Conservation (phyloP, 2,888 invertebrate genomes). For the Blastobasis adustella region DNA sequence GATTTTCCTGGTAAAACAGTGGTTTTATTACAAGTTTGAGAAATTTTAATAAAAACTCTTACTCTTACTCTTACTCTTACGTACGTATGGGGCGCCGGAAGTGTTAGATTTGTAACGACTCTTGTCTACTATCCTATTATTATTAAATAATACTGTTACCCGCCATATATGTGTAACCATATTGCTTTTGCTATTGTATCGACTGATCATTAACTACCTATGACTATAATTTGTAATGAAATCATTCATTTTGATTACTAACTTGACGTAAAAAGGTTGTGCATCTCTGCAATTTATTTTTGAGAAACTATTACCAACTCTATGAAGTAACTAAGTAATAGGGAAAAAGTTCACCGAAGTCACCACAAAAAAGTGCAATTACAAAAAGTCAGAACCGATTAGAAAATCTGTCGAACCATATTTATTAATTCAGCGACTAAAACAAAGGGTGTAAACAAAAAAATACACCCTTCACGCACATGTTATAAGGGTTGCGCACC, state of each 20-base stretch:
- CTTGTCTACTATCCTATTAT: slow-evolving; percentile 11
- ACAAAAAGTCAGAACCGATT: slow-evolving; percentile 14
- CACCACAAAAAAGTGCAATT: slow-evolving; percentile 5
- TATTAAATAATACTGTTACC: background rate
- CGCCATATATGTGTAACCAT: slow-evolving; percentile 8
- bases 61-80: no score
- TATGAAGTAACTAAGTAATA: no score
- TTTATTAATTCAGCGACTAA: slow-evolving; percentile 33
- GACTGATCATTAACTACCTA: no score
- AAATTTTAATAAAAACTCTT: no score
- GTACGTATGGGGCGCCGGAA: slow-evolving; percentile 14
- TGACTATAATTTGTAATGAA: no score
- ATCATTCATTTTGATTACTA: no score
- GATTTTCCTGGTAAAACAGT: no score
- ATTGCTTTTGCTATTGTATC: slow-evolving; percentile 1
- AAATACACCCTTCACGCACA: slow-evolving; percentile 35
- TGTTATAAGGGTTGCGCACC: slow-evolving; percentile 54
- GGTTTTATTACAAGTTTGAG: no score
- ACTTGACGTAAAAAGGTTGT: no score
- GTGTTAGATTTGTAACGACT: slow-evolving; percentile 11
- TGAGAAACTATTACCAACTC: no score
- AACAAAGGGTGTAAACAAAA: slow-evolving; percentile 41
- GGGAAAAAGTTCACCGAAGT: background rate
- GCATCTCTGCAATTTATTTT: no score
- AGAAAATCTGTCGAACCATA: slow-evolving; percentile 32